phyloP scores from a whole-genome alignment of 1,140 invertebrate genomes.

The Ctenoplectra terminalis region DNA sequence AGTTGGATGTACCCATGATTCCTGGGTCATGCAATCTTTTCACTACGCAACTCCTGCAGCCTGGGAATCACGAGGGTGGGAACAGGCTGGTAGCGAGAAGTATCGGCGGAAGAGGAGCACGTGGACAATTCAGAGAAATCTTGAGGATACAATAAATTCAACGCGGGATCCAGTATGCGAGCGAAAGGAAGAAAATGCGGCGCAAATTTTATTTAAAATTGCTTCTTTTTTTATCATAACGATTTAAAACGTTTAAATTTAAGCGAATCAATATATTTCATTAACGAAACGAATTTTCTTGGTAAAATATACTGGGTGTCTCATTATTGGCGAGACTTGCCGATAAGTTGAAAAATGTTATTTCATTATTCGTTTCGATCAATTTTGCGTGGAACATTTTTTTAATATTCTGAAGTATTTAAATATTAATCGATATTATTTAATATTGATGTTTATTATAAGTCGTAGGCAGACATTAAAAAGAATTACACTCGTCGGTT shows the following conservation, averaged over 20 bases:
- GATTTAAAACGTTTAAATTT: neutral
- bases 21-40: constrained; percentile 45
- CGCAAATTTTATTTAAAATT: neutral
- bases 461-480: too few relatives aligned
- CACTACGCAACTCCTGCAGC: constrained; percentile 21
- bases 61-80: neutral
- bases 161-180: constrained; percentile 1
- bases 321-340: too few relatives aligned
- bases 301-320: too few relatives aligned
- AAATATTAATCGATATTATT: too few relatives aligned
- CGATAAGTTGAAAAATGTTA: too few relatives aligned
- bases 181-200: neutral
- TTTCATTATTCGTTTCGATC: too few relatives aligned
- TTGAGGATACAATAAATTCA: constrained; percentile 26
- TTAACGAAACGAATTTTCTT: too few relatives aligned
- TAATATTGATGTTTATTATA: too few relatives aligned
- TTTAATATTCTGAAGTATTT: too few relatives aligned
- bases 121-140: constrained; percentile 36
- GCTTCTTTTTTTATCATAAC: neutral
- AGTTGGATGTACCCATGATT: constrained; percentile 46
- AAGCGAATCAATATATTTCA: neutral
- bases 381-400: too few relatives aligned
- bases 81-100: neutral
- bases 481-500: too few relatives aligned
- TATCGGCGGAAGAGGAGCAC: constrained; percentile 2